phyloP scores from a whole-genome alignment of 2,888 invertebrate species.

The Dolomedes plantarius region DNA sequence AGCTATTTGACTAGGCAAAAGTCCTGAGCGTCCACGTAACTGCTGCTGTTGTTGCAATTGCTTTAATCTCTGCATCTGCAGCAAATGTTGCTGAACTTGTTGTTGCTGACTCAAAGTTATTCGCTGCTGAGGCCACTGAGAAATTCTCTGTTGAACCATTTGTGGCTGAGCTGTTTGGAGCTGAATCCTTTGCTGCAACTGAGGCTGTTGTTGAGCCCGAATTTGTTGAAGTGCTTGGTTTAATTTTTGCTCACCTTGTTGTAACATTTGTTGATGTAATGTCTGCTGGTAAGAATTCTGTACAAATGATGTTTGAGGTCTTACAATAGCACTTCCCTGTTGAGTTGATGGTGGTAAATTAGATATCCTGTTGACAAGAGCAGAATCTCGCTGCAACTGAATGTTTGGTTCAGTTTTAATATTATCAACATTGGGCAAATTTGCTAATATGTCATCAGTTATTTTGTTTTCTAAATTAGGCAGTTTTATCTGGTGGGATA shows the following conservation, averaged over 20 bases:
- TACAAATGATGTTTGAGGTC: constrained; percentile 31
- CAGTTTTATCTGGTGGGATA: constrained; percentile 31
- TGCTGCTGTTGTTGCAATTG: constrained; percentile 47
- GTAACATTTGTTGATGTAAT: constrained; percentile 69
- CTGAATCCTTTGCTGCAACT: constrained; percentile 21
- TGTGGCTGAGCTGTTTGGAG: constrained; percentile 27
- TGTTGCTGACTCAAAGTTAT: constrained; percentile 36
- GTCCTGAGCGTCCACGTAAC: constrained; percentile 32
- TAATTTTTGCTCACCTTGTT: constrained; percentile 58
- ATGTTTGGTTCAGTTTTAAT: constrained; percentile 56
- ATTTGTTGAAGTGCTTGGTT: constrained; percentile 58
- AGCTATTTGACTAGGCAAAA: constrained; percentile 35
- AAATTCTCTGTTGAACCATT: constrained; percentile 45
- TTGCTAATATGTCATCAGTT: constrained; percentile 25
- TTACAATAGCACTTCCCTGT: constrained; percentile 12
- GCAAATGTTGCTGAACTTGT: constrained; percentile 42
- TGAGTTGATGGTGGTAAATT: constrained; percentile 17
- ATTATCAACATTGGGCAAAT: constrained; percentile 20
- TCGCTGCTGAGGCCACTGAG: constrained; percentile 53
- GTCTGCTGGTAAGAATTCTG: constrained; percentile 51
- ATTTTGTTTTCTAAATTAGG: constrained; percentile 39
- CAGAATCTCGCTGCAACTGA: constrained; percentile 14
- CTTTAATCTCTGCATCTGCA: constrained; percentile 39
- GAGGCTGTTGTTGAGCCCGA: constrained; percentile 52
- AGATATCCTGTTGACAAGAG: constrained; percentile 9